Base-by-base conservation (phyloP, 1,140 invertebrate genomes). In the Caenorhabditis remanei region DNA sequence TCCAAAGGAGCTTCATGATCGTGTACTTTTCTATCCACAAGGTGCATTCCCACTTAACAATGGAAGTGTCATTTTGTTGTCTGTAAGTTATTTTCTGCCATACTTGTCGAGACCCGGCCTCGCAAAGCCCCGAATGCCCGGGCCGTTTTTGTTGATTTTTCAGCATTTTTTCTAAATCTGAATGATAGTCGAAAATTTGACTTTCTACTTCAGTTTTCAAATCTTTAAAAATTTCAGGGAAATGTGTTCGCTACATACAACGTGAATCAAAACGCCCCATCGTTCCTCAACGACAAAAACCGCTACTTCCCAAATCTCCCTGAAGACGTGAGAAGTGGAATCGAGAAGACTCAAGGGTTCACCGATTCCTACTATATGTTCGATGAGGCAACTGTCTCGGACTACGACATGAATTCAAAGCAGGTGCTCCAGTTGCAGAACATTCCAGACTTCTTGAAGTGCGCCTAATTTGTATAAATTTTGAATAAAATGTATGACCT, bases 1-100 rank as follows among this genome's bases (percentile, higher is more conserved):
- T 46, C 87, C 87, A 16, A 67, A 84, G 19, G 84, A 85, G 32
- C 87, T 88, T 16, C 87, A 88, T 56, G 87, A 88, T 50, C 83
- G 87, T 24, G 87, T 88, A 4, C 87, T 88, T 32, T 88, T 88
- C 87, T 88, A 85, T 21, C 87, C 87, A 16, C 65, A 85, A 43
- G 87, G 83, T 14, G 87, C 87, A 0, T 88, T 88, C 58, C 87
- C 87, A 40, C 53, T 88, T 2, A 79, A 67, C 46, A 88, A 88
- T 41, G 87, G 87, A 19, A 88, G 87, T 65, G 87, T 88, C 14
- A 61, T 88, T 61, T 53, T 88, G 16, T 21, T 88, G 0, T 88
- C 87, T 14, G 87, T 88, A 58, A 71, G 86, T 67, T 24, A 6
- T 24, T 48, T 63, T 48, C n/a, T n/a, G n/a, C n/a, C n/a, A n/a